Base-by-base conservation (phyloP, 23 tunicate species). In the Clavelina lepadiformis region DNA sequence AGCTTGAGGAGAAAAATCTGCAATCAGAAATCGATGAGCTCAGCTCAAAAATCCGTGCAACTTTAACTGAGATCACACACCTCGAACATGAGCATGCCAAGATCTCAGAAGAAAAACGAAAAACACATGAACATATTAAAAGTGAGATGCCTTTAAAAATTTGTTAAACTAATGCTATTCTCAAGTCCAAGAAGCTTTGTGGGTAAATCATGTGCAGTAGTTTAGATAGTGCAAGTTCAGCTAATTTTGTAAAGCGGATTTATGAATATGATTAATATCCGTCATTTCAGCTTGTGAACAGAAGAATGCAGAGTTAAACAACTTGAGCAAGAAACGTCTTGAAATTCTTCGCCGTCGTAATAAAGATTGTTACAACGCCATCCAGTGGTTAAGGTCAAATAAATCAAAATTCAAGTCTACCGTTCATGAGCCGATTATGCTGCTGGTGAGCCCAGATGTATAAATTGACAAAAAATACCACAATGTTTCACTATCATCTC, bases 381-480 rank as follows among this genome's bases (percentile, higher is more conserved):
- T 68, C 45, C 46, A 64, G 58, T 88, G 96, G 96, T 58, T 88
- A 34, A 60, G 79, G 41, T 22, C 59, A 2, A 88, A 88, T 51
- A 68, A 65, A 51, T 21, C 45, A 26, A 80, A 66, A 54, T 88
- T 88, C 46, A 68, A 68, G 61, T 67, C 61, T 41, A 62, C 51
- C 20, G 68, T 88, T 3, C 66, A 68, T 54, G 96, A 76, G 52
- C 96, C 96, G 20, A 79, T 88, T 32, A 44, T 88, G 52, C 46
- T 88, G 28, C 33, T 53, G 77, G 85, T 88, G 30, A 71, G 67
- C 31, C 28, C 26, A 38, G n/a, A n/a, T n/a, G n/a, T 13, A 18
- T 13, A 44, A 44, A 44, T 13, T 13, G 18, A 44, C 18, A 44
- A 13, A 44, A 44, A 44, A 44, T 13, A 13, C 18, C 13, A 44